These are phyloP conservation scores for Cranoglanis bouderius DNA, from an alignment of 2,113 vertebrate species.

Conservation along the genomic window DNA sequence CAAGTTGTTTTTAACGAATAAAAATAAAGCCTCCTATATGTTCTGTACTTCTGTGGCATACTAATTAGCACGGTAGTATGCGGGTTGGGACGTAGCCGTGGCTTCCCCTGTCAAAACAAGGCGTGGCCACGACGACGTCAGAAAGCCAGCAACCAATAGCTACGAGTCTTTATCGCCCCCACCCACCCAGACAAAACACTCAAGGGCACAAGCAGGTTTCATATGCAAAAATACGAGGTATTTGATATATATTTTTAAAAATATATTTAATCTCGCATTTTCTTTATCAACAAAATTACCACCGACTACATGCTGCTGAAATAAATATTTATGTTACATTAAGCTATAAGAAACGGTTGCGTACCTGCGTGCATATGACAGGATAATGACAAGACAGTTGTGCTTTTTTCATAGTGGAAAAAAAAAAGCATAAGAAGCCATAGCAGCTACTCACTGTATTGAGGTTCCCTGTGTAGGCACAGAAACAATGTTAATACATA, in stretches of 20 bases:
- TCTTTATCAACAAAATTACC: background rate
- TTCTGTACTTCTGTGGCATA: background rate
- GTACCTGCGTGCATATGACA: background rate
- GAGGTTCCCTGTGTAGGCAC: background rate
- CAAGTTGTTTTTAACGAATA: background rate
- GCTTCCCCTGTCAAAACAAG: conserved; percentile 32
- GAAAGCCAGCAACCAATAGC: conserved; percentile 37
- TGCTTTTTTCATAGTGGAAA: background rate
- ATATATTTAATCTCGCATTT: background rate
- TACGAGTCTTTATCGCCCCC: background rate
- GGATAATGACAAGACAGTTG: background rate
- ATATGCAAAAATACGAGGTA: background rate
- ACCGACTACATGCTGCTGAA: background rate
- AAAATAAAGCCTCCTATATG: background rate
- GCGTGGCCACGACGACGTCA: conserved; percentile 20
- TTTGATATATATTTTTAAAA: background rate
- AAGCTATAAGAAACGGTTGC: background rate
- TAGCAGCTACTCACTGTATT: background rate
- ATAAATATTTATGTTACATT: background rate
- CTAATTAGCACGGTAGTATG: background rate
- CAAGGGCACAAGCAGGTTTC: conserved; percentile 42
- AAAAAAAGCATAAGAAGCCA: background rate
- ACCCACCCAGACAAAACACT: conserved; percentile 20
- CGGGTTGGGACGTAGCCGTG: conserved; percentile 9
- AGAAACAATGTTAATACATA: conserved; percentile 24